Conservation (phyloP, 1,140 invertebrate species). For the Drosophila mauritiana region DNA sequence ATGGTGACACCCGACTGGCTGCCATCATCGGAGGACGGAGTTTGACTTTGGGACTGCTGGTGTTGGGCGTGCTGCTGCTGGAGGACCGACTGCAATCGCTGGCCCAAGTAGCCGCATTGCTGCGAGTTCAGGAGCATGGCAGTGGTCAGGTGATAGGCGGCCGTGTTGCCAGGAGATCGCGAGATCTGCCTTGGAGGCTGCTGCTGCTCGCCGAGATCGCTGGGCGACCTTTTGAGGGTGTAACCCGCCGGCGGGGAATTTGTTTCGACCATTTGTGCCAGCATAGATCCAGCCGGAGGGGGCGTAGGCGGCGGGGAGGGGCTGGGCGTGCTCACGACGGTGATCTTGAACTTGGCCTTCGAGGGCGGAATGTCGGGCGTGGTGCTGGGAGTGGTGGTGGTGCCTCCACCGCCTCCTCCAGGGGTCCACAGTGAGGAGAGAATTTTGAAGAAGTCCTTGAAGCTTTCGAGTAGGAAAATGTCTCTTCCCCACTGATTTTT, state of each 20-base stretch:
- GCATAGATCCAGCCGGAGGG: conserved; percentile 34
- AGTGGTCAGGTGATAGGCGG: conserved; percentile 78
- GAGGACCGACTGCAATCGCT: conserved; percentile 76
- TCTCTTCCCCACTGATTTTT: background rate
- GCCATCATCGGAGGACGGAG: conserved; percentile 79
- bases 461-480: background rate
- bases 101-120: conserved; percentile 80
- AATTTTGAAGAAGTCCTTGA: conserved; percentile 69
- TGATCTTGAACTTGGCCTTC: conserved; percentile 80
- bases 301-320: conserved; percentile 77
- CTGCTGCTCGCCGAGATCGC: conserved; percentile 63
- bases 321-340: conserved; percentile 78
- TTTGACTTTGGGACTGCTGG: conserved; percentile 67
- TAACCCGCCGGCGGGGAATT: conserved; percentile 71
- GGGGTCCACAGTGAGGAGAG: conserved; percentile 83
- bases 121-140: conserved; percentile 84
- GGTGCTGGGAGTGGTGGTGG: conserved; percentile 25
- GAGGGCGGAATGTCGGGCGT: conserved; percentile 28
- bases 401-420: conserved; percentile 30
- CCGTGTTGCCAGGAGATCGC: conserved; percentile 56
- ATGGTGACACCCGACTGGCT: conserved; percentile 78
- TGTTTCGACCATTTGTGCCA: conserved; percentile 75
- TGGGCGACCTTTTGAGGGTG: conserved; percentile 72
- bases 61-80: conserved; percentile 65
- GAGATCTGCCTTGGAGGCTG: conserved; percentile 63